Evolutionary conservation across 2,888 invertebrate genomes (phyloP), one percentile per base, ranked within the genome.

Genomic region (Lepidonotus clava): DNA sequence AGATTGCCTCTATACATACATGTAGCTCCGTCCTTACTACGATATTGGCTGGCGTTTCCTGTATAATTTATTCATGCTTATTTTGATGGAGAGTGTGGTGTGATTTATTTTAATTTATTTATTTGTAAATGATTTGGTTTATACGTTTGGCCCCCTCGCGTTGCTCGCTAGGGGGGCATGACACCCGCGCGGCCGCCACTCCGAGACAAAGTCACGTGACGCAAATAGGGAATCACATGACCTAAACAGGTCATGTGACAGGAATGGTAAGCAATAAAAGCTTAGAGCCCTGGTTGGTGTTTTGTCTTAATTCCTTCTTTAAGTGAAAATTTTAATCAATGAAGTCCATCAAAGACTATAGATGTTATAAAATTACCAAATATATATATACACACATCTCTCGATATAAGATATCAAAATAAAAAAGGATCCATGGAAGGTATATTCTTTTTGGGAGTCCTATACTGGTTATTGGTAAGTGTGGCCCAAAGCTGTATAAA

Each of bases 51-150:
- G 71, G 36, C 38, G 36, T 71, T 71, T 36, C 21, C n/a, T 71
- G 36, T 71, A 38, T 38, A 38, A 71, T 71, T 71, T 38, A 71
- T 38, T 38, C 21, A 71, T 71, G 34, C 36, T 38, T 71, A 36
- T n/a, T 61, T 38, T 71, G 71, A 34, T 71, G 71, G 71, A 71
- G 71, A 71, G 18, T 71, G 71, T 34, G 34, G 71, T 71, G 71
- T 34, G 11, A 18, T 71, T 71, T 36, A 36, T 38, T 38, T 36
- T 21, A 71, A 67, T 46, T 8, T 67, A n/a, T 28, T 61, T 61
- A 61, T 61, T 61, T 61, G 28, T 61, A 11, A 11, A 28, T 28
- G 46, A 46, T 6, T 11, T 46, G 18, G 18, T 46, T 46, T 11
- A 46, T 6, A 24, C n/a, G 53, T n/a, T 53, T 53, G 2, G 56